Evolutionary conservation across 2,797 vertebrate genomes (phyloP), one percentile per base, ranked within the genome.

Genomic region (Clarias fuscus): DNA sequence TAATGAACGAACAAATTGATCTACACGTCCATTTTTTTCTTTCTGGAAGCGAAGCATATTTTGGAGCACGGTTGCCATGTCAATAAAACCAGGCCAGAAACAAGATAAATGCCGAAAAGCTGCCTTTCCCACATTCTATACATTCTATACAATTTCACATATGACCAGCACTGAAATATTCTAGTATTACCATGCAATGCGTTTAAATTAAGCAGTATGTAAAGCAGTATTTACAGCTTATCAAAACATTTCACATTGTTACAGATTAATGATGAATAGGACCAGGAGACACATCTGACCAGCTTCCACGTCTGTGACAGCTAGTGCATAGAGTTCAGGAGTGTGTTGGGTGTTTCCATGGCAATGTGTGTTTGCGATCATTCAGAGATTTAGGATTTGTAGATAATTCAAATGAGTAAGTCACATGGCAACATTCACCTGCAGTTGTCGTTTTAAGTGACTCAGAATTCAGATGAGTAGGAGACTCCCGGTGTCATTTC

Each of bases 151-250:
- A 64, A 43, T 24, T 67, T 15, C 79, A 79, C 33, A 5, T 11
- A 24, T 67, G 43, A 82, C 18, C 24, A 53, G 24, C 24, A 30
- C n/a, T 68, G 64, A 67, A 53, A 53, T 53, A 30, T 67, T 81
- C 65, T 17, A 65, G 58, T 24, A 79, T 18, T 17, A 53, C 24
- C 61, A 64, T 80, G 77, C 59, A 30, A 65, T 67, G 15, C 1
- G 2, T 40, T 30, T 30, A 77, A 77, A 79, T 59, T 62, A 79
- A 40, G 40, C 24, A 48, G 24, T 67, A 48, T 67, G 48, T 65
- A 64, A 80, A 43, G 59, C 58, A n/a, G 33, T 62, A 80, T 80
- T 43, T 80, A 65, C 67, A 81, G 62, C 17, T 81, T 81, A 81
- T 81, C n/a, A 81, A 81, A 79, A 62, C 59, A 79, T 4, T 62